These are phyloP conservation scores for Trachelus stipa DNA, from an alignment of 2,888 invertebrate genomes.

Conservation along the genomic window DNA sequence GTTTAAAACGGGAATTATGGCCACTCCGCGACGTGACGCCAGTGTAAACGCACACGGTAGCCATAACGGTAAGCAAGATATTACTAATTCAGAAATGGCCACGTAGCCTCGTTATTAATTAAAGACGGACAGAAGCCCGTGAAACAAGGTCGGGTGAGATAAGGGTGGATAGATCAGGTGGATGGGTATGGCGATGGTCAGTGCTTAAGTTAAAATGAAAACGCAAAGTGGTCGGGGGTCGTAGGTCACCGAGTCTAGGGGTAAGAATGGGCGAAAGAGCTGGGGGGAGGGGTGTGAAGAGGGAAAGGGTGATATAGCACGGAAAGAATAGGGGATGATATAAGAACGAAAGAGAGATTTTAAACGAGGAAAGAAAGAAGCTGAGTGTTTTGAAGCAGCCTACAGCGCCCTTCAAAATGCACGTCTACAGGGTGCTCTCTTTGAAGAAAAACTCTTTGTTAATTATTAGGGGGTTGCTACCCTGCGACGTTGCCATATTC, in stretches of 20 bases:
- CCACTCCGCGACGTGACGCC: slow-evolving; percentile 19
- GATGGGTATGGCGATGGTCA: neutral
- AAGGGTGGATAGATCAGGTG: neutral
- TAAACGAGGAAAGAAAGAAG: slow-evolving; percentile 27
- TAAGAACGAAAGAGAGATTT: slow-evolving; percentile 12
- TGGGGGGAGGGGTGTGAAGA: slow-evolving; percentile 23
- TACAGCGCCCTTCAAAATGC: neutral
- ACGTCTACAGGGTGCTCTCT: neutral
- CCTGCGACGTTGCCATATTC: slow-evolving; percentile 45
- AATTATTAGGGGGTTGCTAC: slow-evolving; percentile 43
- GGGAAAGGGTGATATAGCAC: slow-evolving; percentile 24
- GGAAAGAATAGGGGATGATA: slow-evolving; percentile 12
- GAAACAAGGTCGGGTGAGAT: neutral
- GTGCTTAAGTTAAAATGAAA: slow-evolving; percentile 14
- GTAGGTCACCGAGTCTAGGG: neutral
- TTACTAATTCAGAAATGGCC: slow-evolving; percentile 21
- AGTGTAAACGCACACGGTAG: slow-evolving; percentile 11
- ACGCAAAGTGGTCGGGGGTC: slow-evolving; percentile 2
- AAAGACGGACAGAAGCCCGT: neutral
- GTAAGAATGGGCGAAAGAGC: slow-evolving; percentile 18
- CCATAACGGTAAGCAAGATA: slow-evolving; percentile 18
- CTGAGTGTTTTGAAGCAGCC: slow-evolving; percentile 20
- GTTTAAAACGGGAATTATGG: slow-evolving; percentile 1
- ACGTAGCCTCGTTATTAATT: slow-evolving; percentile 23
- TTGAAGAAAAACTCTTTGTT: slow-evolving; percentile 43